These are phyloP conservation scores for Tor tambroides DNA, from an alignment of 2,113 vertebrate species.

Conservation along the genomic window DNA sequence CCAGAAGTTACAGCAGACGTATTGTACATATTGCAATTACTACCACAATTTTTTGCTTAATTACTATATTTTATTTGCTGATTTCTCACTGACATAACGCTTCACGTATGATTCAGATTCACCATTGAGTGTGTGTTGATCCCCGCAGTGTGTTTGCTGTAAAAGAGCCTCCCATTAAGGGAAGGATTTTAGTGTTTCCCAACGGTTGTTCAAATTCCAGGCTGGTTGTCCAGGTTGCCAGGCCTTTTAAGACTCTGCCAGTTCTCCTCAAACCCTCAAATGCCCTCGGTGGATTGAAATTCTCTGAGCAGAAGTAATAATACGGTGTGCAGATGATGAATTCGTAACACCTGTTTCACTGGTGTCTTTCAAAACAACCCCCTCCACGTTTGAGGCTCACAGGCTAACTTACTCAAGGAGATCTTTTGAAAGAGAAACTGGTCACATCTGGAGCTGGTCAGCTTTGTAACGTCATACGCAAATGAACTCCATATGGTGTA, in stretches of 20 bases:
- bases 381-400: not conserved
- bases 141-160: not conserved
- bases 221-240: constrained; percentile 43
- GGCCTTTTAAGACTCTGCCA: constrained; percentile 50
- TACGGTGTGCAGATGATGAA: constrained; percentile 48
- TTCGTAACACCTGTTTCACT: constrained; percentile 22
- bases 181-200: constrained; percentile 26
- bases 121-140: not conserved
- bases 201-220: constrained; percentile 49
- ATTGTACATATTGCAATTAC: not conserved
- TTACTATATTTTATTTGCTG: not conserved
- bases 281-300: constrained; percentile 40
- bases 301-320: constrained; percentile 34
- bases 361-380: constrained; percentile 32
- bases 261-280: constrained; percentile 22
- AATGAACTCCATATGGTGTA: not conserved
- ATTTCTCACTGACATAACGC: no score
- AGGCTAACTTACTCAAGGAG: not conserved
- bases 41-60: not conserved
- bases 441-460: constrained; percentile 31
- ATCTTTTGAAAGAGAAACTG: not conserved
- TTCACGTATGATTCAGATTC: not conserved
- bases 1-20: not conserved
- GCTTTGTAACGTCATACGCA: not conserved
- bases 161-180: not conserved